phyloP scores from a whole-genome alignment of 2,888 invertebrate genomes.

The Oxystoma pomonae region DNA sequence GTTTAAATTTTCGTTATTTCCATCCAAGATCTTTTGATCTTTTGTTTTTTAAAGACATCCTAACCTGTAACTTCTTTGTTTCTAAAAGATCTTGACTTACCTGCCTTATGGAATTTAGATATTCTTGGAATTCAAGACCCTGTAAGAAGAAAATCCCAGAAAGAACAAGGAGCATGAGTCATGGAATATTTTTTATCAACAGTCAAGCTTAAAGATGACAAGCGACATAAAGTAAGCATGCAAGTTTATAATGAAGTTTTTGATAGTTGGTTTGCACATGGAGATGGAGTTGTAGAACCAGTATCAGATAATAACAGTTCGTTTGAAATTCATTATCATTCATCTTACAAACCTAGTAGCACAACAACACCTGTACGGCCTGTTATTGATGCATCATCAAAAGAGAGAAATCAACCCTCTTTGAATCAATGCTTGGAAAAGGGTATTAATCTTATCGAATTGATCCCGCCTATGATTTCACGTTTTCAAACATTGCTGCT shows the following conservation, averaged over 20 bases:
- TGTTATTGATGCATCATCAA: conserved; percentile 33
- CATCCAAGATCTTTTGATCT: too few species aligned
- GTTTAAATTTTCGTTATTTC: too few species aligned
- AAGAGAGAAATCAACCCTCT: conserved; percentile 25
- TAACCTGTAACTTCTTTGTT: background rate
- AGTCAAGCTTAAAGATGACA: background rate
- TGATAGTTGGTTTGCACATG: conserved; percentile 18
- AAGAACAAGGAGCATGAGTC: background rate
- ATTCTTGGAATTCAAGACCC: background rate
- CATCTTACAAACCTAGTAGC: conserved; percentile 8
- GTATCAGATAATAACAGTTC: conserved; percentile 4
- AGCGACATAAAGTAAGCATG: background rate
- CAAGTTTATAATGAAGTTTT: conserved; percentile 16
- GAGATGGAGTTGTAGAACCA: conserved; percentile 20
- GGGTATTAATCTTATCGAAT: conserved; percentile 21
- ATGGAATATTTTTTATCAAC: background rate
- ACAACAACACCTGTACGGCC: conserved; percentile 27
- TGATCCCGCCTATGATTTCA: conserved; percentile 18
- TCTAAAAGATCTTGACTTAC: background rate
- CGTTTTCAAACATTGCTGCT: conserved; percentile 26
- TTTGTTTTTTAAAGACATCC: background rate
- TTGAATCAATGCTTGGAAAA: conserved; percentile 30
- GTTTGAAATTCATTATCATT: conserved; percentile 14
- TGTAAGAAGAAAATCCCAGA: background rate
- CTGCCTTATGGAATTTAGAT: background rate